phyloP scores from a whole-genome alignment of 2,113 vertebrate species.

The Dasypus novemcinctus region DNA sequence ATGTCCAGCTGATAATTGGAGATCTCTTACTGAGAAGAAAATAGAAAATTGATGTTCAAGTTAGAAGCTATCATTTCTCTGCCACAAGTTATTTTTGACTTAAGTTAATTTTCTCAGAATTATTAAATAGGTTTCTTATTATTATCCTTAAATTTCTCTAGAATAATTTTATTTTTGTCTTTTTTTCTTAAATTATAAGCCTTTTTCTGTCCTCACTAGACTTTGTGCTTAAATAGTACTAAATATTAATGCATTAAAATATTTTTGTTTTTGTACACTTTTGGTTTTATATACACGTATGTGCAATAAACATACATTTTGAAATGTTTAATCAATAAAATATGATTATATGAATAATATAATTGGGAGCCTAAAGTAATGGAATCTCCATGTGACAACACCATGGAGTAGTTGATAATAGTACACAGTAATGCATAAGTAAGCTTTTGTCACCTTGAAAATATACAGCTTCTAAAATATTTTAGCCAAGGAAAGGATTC shows the following conservation, averaged over 20 bases:
- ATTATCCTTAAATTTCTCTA: background rate
- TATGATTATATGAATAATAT: background rate
- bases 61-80: background rate
- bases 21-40: background rate
- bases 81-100: background rate
- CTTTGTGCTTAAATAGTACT: background rate
- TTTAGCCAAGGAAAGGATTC: background rate
- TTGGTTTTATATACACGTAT: background rate
- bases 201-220: background rate
- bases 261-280: background rate
- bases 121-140: background rate
- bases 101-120: background rate
- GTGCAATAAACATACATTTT: background rate
- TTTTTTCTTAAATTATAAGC: slow-evolving; percentile 15
- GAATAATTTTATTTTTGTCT: background rate
- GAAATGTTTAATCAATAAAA: background rate
- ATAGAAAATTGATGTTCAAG: background rate
- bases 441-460: slow-evolving; percentile 12
- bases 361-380: background rate
- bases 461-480: background rate
- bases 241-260: background rate
- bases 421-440: background rate
- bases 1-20: background rate
- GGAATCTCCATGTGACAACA: background rate
- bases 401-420: background rate